Evolutionary conservation across 2,113 vertebrate species (phyloP), one percentile per base, ranked within the genome.

Genomic region (Steatornis caripensis): DNA sequence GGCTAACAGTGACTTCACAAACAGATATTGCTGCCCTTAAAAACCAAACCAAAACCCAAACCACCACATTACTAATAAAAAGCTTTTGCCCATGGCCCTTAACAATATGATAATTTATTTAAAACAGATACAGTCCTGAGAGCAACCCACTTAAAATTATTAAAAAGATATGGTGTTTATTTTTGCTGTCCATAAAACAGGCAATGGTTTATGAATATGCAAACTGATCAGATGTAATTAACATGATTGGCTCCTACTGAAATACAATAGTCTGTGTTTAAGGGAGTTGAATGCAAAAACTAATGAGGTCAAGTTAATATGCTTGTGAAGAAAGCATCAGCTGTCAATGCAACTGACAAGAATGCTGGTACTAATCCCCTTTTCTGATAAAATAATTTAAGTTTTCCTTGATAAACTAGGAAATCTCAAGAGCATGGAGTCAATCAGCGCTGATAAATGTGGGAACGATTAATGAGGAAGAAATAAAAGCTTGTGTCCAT

Each of bases 61-160:
- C 48, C 32, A 3, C 41, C 76, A 68, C 71, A 41, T 85, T 36
- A 78, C 70, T 95, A 81, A 94, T 92, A 95, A 96, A 96, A 95
- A 95, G 72, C 65, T 97, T 97, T 95, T 95, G 86, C 93, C 78
- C 71, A 45, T 87, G 81, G 94, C 61, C 88, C 92, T 96, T 97
- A 97, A 97, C 69, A 94, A 93, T 92, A 97, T 92, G 90, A 92
- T 98, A 97, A 98, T 98, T 98, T 98, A 98, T 98, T 98, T 98
- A 97, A 98, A 98, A 95, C 88, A 98, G 97, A 98, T 97, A 97
- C 97, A 96, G 94, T 96, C 97, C 96, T 97, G 97, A 98, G 98
- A 98, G 97, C 97, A 97, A 98, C 97, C 97, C 98, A 98, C 97
- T 98, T 98, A 98, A 98, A 98, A 98, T 97, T 98, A 98, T 98